These are phyloP conservation scores for Thaumatotibia leucotreta DNA, from an alignment of 1,140 invertebrate genomes.

Conservation along the genomic window DNA sequence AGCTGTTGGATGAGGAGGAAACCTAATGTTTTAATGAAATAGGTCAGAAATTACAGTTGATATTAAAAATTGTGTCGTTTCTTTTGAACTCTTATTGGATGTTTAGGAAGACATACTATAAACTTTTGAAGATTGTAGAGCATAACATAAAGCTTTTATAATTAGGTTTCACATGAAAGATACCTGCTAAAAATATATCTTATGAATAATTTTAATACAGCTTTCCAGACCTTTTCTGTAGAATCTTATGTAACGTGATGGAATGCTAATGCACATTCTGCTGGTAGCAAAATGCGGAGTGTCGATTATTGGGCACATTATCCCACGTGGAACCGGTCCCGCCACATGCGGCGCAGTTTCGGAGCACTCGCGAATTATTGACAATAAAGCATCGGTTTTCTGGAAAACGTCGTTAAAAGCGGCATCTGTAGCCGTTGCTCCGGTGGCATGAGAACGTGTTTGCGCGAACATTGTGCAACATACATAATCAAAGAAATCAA, in stretches of 20 bases:
- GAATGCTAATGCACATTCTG: not conserved
- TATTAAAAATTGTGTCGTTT: not conserved
- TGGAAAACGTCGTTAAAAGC: slow-evolving; percentile 47
- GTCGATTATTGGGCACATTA: slow-evolving; percentile 22
- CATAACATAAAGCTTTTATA: too few relatives aligned
- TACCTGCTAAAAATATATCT: too few relatives aligned
- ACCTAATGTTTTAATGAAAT: not conserved
- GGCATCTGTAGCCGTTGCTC: slow-evolving; percentile 44
- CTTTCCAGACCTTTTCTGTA: not conserved
- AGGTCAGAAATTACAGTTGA: not conserved
- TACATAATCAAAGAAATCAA: not conserved
- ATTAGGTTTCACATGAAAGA: too few relatives aligned
- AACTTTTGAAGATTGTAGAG: too few relatives aligned
- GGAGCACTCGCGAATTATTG: slow-evolving; percentile 47
- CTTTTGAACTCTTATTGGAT: too few relatives aligned
- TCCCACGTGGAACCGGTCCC: slow-evolving; percentile 18
- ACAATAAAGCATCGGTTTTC: slow-evolving; percentile 54
- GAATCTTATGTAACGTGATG: not conserved
- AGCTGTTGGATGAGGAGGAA: slow-evolving; percentile 62
- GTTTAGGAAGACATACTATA: too few relatives aligned
- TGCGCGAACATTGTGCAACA: not conserved
- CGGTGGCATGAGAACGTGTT: not conserved
- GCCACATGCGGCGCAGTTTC: slow-evolving; percentile 42
- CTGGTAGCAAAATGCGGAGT: not conserved
- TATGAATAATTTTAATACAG: too few relatives aligned